Percentiles rank a stretch among this genome's conserved stretches.
Evolutionary conservation across 1,140 invertebrate genomes (phyloP).

Genomic region (Musca vetustissima): DNA sequence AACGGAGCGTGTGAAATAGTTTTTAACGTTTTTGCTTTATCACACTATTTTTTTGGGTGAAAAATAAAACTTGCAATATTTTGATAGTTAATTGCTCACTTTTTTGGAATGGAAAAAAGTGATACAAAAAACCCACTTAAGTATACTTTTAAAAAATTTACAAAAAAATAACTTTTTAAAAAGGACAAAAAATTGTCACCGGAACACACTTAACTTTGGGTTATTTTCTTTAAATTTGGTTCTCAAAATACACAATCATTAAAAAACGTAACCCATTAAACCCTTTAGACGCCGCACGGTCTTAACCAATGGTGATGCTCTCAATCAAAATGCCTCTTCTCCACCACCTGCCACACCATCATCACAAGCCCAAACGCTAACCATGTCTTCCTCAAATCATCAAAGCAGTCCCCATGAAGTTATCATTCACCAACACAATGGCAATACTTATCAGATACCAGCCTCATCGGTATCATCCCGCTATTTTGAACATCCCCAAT

Average conservation of each 20-base stretch:
- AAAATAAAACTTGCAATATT: no score
- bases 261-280: background rate
- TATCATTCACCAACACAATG: conserved; percentile 30
- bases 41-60: no score
- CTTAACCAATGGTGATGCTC: conserved; percentile 27
- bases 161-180: no score
- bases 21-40: background rate
- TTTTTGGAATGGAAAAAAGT: no score
- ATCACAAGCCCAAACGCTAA: conserved; percentile 17
- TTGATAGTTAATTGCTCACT: no score
- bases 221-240: no score
- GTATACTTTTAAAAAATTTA: no score
- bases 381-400: conserved; percentile 17
- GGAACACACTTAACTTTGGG: conserved; percentile 1
- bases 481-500: conserved; percentile 30
- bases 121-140: no score
- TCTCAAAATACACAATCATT: background rate
- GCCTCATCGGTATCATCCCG: conserved; percentile 22
- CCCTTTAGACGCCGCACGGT: conserved; percentile 28
- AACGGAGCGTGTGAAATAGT: conserved; percentile 13
- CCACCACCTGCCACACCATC: conserved; percentile 23
- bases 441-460: conserved; percentile 26
- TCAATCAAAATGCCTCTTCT: conserved; percentile 12
- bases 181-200: no score
- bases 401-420: conserved; percentile 25